A percentile compares a stretch with the other conserved stretches of the same genome.
Evolutionary conservation across 2,888 invertebrate species (phyloP).

Genomic region (Sphecodes monilicornis): DNA sequence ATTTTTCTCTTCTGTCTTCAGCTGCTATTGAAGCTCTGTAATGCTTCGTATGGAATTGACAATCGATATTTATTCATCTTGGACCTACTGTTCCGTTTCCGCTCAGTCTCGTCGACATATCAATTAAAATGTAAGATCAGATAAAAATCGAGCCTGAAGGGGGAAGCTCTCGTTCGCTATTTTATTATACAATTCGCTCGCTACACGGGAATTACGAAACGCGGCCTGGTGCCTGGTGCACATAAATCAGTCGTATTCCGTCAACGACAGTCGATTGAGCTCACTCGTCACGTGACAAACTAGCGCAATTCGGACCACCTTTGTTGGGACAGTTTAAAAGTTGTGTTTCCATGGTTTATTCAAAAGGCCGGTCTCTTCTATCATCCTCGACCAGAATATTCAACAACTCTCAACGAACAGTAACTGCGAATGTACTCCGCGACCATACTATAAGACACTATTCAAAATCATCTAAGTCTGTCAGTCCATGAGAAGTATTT

Average conservation of each 20-base stretch:
- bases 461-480: too few relatives aligned
- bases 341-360: slow-evolving; percentile 63
- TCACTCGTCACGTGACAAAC: slow-evolving; percentile 61
- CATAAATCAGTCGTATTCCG: slow-evolving; percentile 63
- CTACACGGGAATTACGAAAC: slow-evolving; percentile 54
- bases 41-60: background rate
- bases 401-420: slow-evolving; percentile 2
- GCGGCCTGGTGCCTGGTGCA: slow-evolving; percentile 31
- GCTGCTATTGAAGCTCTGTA: background rate
- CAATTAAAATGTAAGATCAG: slow-evolving; percentile 23
- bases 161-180: slow-evolving; percentile 32
- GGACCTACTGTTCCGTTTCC: background rate
- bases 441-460: background rate
- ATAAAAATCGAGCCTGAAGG: slow-evolving; percentile 23
- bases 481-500: too few relatives aligned
- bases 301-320: slow-evolving; percentile 50
- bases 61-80: background rate
- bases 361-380: slow-evolving; percentile 37
- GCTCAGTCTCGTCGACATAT: background rate
- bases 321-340: slow-evolving; percentile 46
- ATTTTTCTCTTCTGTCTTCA: background rate
- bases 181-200: slow-evolving; percentile 52
- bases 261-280: slow-evolving; percentile 42
- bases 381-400: slow-evolving; percentile 36
- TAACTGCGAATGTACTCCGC: slow-evolving; percentile 4